Percentiles rank a stretch among this genome's conserved stretches.
phyloP scores from a whole-genome alignment of 2,888 invertebrate genomes.

The Cenopis cana region DNA sequence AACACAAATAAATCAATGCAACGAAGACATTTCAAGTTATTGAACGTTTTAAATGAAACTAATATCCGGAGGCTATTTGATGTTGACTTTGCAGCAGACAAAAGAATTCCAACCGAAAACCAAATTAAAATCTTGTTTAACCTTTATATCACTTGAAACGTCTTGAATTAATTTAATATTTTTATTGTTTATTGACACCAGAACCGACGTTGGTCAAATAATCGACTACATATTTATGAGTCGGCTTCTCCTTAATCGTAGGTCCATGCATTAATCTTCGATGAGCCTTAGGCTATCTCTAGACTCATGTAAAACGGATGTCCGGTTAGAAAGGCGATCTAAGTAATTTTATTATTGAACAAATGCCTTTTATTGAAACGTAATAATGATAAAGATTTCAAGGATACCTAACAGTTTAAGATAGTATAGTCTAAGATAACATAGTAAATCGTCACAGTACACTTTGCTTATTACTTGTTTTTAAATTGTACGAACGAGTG shows the following conservation, averaged over 20 bases:
- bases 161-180: conserved; percentile 39
- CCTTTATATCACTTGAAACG: conserved; percentile 18
- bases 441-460: too few species aligned
- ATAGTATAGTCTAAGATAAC: too few species aligned
- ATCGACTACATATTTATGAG: conserved; percentile 48
- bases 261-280: conserved; percentile 59
- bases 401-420: too few species aligned
- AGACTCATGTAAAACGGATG: conserved; percentile 64
- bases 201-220: conserved; percentile 35
- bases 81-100: conserved; percentile 24
- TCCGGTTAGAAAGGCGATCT: conserved; percentile 69
- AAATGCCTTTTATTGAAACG: conserved; percentile 48
- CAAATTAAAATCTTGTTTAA: conserved; percentile 35
- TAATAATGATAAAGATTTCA: too few species aligned
- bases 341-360: conserved; percentile 68
- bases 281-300: conserved; percentile 64
- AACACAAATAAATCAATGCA: background rate
- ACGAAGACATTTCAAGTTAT: background rate
- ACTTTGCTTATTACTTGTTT: too few species aligned
- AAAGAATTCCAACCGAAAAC: conserved; percentile 7
- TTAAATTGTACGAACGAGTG: background rate
- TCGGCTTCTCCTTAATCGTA: conserved; percentile 53
- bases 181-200: conserved; percentile 38
- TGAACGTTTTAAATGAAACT: background rate
- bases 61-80: conserved; percentile 19